Evolutionary conservation across 2,113 vertebrate species (phyloP), one percentile per base, ranked within the genome.

Genomic region (Chrysemys picta): DNA sequence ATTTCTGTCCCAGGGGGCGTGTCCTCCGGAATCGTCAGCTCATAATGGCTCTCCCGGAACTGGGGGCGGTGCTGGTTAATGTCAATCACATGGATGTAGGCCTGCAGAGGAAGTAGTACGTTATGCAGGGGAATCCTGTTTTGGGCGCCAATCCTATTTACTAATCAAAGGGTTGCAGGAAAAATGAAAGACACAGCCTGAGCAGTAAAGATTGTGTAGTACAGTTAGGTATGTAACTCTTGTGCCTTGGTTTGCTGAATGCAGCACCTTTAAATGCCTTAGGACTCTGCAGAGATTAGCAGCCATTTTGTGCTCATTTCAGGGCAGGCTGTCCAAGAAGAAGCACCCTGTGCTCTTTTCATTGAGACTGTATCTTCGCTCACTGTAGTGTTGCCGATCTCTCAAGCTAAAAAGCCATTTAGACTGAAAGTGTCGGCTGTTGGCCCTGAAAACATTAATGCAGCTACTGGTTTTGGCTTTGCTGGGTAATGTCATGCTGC

Each of bases 51-150:
- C 95, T 99, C 97, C 88, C 98, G 97, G 97, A 99, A 99, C 97
- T 98, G 97, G 1, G 99, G 99, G 1, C 99, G 98, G 87, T 99
- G 98, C 92, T 99, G 98, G 76, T 99, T 99, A 93, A 99, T 98
- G 91, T 99, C 99, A 98, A 99, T 97, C 90, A 99, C 99, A 0
- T 98, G 97, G 94, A 99, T 98, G 94, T 99, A 99, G 57, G 99
- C 99, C 99, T 99, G 94, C 59, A 24, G 53, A 29, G 69, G n/a
- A 90, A 13, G 91, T 2, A 79, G 80, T 38, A n/a, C 17, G 62
- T 19, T 29, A 82, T 19, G 81, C 16, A 57, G 47, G 16, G 25
- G n/a, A 9, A 38, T 17, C 35, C 75, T 3, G 38, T 13, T 45
- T 3, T 3, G 78, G 47, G 91, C 50, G 14, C 47, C 22, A 95